Evolutionary conservation across 2,113 vertebrate genomes (phyloP).

Genomic region (Neolamprologus sp.): DNA sequence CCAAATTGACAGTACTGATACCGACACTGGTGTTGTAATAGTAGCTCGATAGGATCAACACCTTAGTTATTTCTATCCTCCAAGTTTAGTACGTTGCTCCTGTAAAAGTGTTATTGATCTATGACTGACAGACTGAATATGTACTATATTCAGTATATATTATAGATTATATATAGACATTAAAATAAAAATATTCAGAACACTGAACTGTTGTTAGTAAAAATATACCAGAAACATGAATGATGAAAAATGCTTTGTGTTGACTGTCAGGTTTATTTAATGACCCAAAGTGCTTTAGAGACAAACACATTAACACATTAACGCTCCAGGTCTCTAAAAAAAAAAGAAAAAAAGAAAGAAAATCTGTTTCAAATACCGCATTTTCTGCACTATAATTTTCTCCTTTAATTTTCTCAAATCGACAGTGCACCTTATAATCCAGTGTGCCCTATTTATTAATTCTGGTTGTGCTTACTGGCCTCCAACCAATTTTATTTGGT

Average conservation of each 20-base stretch:
- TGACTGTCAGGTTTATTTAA: background rate
- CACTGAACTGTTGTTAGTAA: background rate
- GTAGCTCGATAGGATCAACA: background rate
- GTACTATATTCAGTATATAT: background rate
- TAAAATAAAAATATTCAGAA: background rate
- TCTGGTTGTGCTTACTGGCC: background rate
- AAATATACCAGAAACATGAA: background rate
- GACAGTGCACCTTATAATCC: background rate
- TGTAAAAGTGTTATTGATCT: background rate
- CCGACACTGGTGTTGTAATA: background rate
- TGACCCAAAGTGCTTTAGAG: background rate
- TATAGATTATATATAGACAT: background rate
- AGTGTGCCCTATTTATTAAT: background rate
- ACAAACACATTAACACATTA: background rate
- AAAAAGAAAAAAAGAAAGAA: background rate
- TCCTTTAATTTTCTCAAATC: background rate
- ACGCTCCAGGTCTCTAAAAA: background rate
- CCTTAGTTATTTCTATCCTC: background rate
- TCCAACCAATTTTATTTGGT: background rate
- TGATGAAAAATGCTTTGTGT: background rate
- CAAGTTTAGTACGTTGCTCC: background rate
- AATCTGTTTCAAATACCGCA: background rate
- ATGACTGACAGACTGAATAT: background rate
- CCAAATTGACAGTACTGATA: background rate
- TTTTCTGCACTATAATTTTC: background rate